These are phyloP conservation scores for Microchirus variegatus DNA, from an alignment of 2,797 vertebrate species.

Conservation along the genomic window DNA sequence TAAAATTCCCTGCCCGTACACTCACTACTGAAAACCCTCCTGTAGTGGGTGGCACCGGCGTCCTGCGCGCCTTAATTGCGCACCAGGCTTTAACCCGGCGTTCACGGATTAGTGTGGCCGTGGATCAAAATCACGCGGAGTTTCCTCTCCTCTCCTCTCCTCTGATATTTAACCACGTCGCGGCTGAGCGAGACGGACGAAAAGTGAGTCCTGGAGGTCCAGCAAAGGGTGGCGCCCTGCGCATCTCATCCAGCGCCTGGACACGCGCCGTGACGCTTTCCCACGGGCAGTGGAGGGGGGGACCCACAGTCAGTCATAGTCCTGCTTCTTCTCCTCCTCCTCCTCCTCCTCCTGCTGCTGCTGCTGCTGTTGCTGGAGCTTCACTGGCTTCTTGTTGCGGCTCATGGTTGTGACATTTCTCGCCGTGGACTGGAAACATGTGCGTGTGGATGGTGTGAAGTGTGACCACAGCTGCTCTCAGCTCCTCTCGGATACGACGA, in stretches of 20 bases:
- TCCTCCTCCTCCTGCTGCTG: conserved; percentile 34
- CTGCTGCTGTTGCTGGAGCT: conserved; percentile 31
- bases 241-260: conserved; percentile 47
- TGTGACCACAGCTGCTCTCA: conserved; percentile 60
- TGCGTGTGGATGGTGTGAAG: conserved; percentile 69
- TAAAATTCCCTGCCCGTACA: conserved; percentile 79
- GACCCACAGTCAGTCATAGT: conserved; percentile 21
- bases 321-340: conserved; percentile 32
- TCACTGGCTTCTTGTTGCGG: conserved; percentile 39
- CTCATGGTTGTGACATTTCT: conserved; percentile 56
- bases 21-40: conserved; percentile 39
- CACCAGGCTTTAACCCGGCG: conserved; percentile 43
- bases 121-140: conserved; percentile 14
- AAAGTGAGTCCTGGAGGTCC: conserved; percentile 47
- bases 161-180: conserved; percentile 22
- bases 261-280: conserved; percentile 43
- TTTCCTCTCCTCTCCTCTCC: conserved; percentile 1
- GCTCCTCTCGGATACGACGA: conserved; percentile 63
- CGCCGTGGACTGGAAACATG: conserved; percentile 66
- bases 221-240: conserved; percentile 59
- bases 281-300: conserved; percentile 16
- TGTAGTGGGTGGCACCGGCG: conserved; percentile 70
- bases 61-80: conserved; percentile 66
- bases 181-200: neutral
- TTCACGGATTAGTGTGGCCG: conserved; percentile 12